Evolutionary conservation across 1,140 invertebrate genomes (phyloP), one percentile per base, ranked within the genome.

Genomic region (Magallana angulata): DNA sequence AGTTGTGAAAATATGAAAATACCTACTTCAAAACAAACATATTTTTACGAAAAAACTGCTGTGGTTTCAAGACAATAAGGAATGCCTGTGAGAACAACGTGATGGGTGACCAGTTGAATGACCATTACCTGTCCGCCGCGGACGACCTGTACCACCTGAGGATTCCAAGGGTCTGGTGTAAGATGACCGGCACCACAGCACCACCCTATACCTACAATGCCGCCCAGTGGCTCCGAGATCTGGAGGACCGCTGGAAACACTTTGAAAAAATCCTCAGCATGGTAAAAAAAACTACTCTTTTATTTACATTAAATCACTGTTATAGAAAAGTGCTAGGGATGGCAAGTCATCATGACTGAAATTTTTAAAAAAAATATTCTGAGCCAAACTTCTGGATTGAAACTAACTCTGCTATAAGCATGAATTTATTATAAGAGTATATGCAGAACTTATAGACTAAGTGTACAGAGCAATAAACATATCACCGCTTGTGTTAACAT

Each of bases 221-320:
- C 8, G 91, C 89, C 3, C 92, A 94, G 64, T 95, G 94, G 93
- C 86, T 95, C 0, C 91, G 89, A 57, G 93, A 94, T 82, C 88
- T 94, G 2, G 87, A 91, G 57, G 92, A 91, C 80, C 89, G 94
- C 87, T 93, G 91, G 89, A 92, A 93, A 85, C 94, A 94, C 85
- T 94, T 94, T 91, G 94, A 95, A 87, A 92, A 92, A 80, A 94
- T 94, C 80, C 91, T 94, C n/a, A 89, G 90, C 57, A 86, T 93
- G 90, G 93, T 93, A 81, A 90, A 89, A 89, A 68, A 24, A 48
- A 48, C 24, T 24, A 2, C 36, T 2, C 36, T 5, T 48, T 5
- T 48, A 48, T 48, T 48, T 48, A 48, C 36, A 48, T 48, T 48
- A 48, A 48, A 48, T 4, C 36, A 48, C 36, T 48, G 36, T 48